Base-by-base conservation (phyloP, 2,888 invertebrate genomes). In the Tetramorium bicarinatum region DNA sequence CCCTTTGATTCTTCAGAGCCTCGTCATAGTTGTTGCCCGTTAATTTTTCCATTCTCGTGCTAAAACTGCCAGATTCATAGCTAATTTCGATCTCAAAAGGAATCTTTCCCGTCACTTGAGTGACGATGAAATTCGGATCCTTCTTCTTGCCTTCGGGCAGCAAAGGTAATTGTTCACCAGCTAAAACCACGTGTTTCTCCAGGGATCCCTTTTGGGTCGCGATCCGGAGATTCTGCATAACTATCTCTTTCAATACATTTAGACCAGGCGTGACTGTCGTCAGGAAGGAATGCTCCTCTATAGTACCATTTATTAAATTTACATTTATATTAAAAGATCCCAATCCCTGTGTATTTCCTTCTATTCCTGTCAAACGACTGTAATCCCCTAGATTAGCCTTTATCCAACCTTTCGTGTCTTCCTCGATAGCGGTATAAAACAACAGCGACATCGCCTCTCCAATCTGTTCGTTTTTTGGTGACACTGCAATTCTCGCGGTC, bases 401-500 rank as follows among this genome's bases (percentile, higher is more conserved):
- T 18, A 96, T 95, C 87, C 95, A 95, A 0, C 97, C 97, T 87
- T 96, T 95, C 0, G 96, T 96, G 87, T 96, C 96, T 90, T 97
- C 97, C 92, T 99, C 99, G 13, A 98, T 95, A 0, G 98, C 98
- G 2, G 96, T 96, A 93, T 98, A 98, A 96, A 98, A 98, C 25
- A 98, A 95, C 0, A 98, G 91, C 0, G 97, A 97, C 34, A 97
- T 95, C 2, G 96, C 96, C 59, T 96, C 95, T 0, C 95, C 95
- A 25, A 92, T 85, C n/a, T 94, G 82, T 69, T 92, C 90, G 9
- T 92, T 92, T 56, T 95, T 95, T 1, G 94, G 89, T 81, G 95
- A 95, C 0, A 97, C 97, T 77, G 96, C 95, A 74, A 99, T 96
- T 88, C 98, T 96, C 0, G 98, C 98, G 0, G 98, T 98, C 99